These are phyloP conservation scores for Ceriagrion tenellum DNA, from an alignment of 2,888 invertebrate species.

Conservation along the genomic window DNA sequence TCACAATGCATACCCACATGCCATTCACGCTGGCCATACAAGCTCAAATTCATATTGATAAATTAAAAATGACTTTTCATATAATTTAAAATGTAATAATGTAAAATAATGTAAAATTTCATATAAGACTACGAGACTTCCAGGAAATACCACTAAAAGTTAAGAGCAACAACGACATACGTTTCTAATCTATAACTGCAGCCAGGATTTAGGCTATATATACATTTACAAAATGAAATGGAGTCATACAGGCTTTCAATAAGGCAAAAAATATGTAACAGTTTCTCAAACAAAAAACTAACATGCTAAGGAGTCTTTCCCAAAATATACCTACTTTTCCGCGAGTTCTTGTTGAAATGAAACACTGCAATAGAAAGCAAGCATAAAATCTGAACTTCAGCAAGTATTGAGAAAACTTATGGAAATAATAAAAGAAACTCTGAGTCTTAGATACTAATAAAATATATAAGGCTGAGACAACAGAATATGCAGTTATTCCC, in stretches of 20 bases:
- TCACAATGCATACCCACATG: background rate
- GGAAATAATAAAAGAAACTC: background rate
- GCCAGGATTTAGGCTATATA: background rate
- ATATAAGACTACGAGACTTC: background rate
- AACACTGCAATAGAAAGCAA: slow-evolving; percentile 6
- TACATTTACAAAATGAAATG: background rate
- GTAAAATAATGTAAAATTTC: background rate
- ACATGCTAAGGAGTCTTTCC: slow-evolving; percentile 13
- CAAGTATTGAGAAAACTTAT: background rate
- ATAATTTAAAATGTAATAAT: too few relatives aligned
- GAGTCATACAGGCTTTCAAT: background rate
- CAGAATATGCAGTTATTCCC: background rate
- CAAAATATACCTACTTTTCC: slow-evolving; percentile 19
- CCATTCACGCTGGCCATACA: background rate
- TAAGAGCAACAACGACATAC: background rate
- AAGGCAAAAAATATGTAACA: background rate
- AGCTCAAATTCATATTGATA: background rate
- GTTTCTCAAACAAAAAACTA: background rate
- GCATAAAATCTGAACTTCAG: slow-evolving; percentile 3
- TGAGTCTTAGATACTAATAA: background rate
- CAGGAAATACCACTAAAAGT: background rate
- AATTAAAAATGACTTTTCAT: too few relatives aligned
- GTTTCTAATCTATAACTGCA: background rate
- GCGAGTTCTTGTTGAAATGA: slow-evolving; percentile 29
- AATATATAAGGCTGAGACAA: background rate